Evolutionary conservation across 2,113 vertebrate species (phyloP), one percentile per base, ranked within the genome.

Genomic region (Scopus umbretta): DNA sequence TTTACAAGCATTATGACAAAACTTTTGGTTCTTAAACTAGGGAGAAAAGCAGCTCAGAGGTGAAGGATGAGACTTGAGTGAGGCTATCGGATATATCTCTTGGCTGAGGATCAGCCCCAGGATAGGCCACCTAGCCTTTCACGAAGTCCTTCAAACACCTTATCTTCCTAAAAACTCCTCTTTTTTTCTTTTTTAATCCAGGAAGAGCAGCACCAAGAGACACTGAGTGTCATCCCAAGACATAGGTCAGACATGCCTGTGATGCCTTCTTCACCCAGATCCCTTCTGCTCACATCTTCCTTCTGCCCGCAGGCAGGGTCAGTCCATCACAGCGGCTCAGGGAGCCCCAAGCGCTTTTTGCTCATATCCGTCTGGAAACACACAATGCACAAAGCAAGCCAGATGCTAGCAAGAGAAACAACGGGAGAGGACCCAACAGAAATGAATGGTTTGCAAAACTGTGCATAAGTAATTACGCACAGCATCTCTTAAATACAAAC

Each of bases 291-390:
- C 19, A 27, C 55, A 36, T 11, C 10, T 78, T 50, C 38, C 11
- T 38, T 40, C 71, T 36, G 42, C 38, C 8, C 2, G 13, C 27
- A 58, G 83, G 40, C 49, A 58, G 30, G 32, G 22, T 32, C n/a
- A 32, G 42, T 8, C 80, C 42, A 42, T 22, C 86, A 18, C 27
- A 62, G 38, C 34, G 66, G 18, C 75, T 49, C 47, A 16, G 59
- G 27, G 53, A 84, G 50, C 38, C 63, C 62, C 0, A 0, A 32
- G 36, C 0, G 0, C 65, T 73, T 80, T 61, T 36, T 88, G 9
- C 23, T 79, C 50, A 3, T 0, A 1, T 18, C 61, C 10, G 0
- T n/a, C 15, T 16, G 55, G 55, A 62, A 85, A n/a, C 2, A 0
- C 32, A 25, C 90, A 79, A 50, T 36, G 17, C 50, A 47, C 34